Evolutionary conservation across 2,797 vertebrate species (phyloP).

Genomic region (Sebastes itinus): DNA sequence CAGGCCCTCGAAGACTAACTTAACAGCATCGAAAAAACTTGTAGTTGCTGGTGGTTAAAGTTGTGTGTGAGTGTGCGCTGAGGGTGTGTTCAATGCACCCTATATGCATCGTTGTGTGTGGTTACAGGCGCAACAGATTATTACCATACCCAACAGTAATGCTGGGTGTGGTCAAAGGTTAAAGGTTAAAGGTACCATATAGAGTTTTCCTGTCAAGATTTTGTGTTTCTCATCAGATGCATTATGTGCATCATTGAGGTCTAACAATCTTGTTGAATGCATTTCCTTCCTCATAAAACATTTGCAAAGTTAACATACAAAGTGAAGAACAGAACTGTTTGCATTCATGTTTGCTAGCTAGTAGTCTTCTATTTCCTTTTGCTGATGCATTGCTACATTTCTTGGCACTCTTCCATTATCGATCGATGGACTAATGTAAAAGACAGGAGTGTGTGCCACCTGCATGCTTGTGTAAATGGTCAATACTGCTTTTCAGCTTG

Average conservation of each 20-base stretch:
- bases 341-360: background rate
- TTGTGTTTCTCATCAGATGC: background rate
- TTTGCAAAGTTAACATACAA: background rate
- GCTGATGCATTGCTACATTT: background rate
- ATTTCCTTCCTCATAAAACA: background rate
- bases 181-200: background rate
- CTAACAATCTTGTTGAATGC: background rate
- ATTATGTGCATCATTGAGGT: background rate
- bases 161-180: background rate
- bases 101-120: background rate
- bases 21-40: background rate
- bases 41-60: background rate
- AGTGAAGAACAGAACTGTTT: background rate
- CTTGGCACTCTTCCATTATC: background rate
- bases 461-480: background rate
- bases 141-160: background rate
- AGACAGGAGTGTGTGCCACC: background rate
- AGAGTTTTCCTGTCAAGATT: background rate
- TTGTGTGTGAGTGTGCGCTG: background rate
- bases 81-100: background rate
- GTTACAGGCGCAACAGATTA: background rate
- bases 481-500: background rate
- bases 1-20: slow-evolving; percentile 2
- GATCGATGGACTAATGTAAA: background rate
- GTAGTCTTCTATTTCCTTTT: background rate